These are phyloP conservation scores for Marasmarcha lunaedactyla DNA, from an alignment of 2,888 invertebrate genomes.

Conservation along the genomic window DNA sequence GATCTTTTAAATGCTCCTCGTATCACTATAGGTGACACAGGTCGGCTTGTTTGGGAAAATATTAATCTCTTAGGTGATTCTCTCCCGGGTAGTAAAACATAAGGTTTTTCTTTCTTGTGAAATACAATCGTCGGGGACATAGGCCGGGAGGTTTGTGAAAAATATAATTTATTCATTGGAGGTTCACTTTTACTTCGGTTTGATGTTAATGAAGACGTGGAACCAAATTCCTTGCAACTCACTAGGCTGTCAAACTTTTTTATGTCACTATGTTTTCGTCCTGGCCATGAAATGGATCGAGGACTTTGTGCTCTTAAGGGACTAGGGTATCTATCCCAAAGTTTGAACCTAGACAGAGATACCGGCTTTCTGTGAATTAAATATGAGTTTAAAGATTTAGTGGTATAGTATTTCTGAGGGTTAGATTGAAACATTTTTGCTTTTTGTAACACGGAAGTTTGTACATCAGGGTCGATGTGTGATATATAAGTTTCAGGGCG, in stretches of 20 bases:
- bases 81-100: conserved; percentile 17
- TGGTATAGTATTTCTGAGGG: conserved; percentile 50
- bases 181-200: conserved; percentile 76
- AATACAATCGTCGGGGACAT: conserved; percentile 51
- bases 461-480: conserved; percentile 40
- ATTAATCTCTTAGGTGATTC: conserved; percentile 38
- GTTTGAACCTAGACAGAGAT: conserved; percentile 77
- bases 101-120: conserved; percentile 33
- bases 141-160: conserved; percentile 60
- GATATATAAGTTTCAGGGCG: conserved; percentile 12
- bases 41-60: conserved; percentile 42
- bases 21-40: conserved; percentile 38
- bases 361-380: conserved; percentile 78
- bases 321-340: conserved; percentile 70
- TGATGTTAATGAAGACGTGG: conserved; percentile 54
- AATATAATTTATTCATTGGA: conserved; percentile 63
- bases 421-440: conserved; percentile 76
- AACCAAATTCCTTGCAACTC: conserved; percentile 50
- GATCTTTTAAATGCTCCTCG: conserved; percentile 15
- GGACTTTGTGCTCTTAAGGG: conserved; percentile 67
- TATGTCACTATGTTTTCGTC: conserved; percentile 64
- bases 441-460: conserved; percentile 75
- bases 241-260: conserved; percentile 59
- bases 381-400: conserved; percentile 75
- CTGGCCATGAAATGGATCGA: conserved; percentile 71